A percentile compares a stretch with the other conserved stretches of the same genome.
Conservation (phyloP, 2,113 vertebrate species). For the Furnarius figulus region DNA sequence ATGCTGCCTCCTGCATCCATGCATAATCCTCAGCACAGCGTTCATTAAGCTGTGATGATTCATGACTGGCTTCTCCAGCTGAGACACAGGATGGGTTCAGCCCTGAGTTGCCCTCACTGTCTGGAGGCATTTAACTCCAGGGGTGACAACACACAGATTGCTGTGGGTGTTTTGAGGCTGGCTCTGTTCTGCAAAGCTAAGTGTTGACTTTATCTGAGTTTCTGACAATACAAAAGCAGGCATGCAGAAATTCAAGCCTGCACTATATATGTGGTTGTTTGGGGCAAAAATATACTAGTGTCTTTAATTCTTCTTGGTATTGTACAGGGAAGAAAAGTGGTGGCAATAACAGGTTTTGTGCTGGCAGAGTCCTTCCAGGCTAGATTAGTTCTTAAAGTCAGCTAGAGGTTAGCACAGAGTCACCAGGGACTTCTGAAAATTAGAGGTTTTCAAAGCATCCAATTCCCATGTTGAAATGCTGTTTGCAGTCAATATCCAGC, state of each 20-base stretch:
- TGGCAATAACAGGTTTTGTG: not conserved
- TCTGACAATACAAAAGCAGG: not conserved
- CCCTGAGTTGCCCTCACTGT: not conserved
- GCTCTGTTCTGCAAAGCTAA: not conserved
- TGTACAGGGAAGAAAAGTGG: not conserved
- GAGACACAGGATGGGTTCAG: not conserved
- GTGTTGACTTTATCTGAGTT: not conserved
- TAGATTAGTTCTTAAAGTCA: not conserved
- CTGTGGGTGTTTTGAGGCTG: not conserved
- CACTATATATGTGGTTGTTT: not conserved
- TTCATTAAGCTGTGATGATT: slow-evolving; percentile 53
- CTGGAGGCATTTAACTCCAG: not conserved
- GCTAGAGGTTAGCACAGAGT: not conserved
- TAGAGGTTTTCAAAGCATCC: not conserved
- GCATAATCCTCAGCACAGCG: not conserved
- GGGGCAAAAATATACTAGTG: not conserved
- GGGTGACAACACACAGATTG: not conserved
- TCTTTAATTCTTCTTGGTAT: not conserved
- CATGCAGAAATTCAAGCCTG: not conserved
- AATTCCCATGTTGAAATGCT: not conserved
- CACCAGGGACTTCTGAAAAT: not conserved
- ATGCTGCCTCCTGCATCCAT: not conserved
- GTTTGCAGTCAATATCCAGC: not conserved
- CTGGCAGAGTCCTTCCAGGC: not conserved
- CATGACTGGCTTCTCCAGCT: slow-evolving; percentile 3